Percentiles rank a stretch among this genome's conserved stretches.
Conservation (phyloP, 1,140 invertebrate genomes). For the Probaryconus sp. region DNA sequence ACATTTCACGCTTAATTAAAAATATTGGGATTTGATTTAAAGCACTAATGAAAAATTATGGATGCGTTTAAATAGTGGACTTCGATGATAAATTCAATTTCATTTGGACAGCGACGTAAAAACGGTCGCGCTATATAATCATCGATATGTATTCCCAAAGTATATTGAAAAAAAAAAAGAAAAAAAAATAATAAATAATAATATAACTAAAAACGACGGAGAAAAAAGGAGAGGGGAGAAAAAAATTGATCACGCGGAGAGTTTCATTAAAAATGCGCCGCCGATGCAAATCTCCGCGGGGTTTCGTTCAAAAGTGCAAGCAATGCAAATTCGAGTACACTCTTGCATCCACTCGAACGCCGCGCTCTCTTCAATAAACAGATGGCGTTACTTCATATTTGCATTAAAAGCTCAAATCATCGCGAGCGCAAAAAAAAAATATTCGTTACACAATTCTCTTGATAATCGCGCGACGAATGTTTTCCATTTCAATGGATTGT, state of each 20-base stretch:
- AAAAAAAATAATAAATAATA: background rate
- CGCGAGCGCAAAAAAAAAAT: slow-evolving; percentile 6
- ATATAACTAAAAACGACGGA: background rate
- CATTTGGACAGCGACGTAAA: background rate
- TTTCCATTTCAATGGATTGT: no score
- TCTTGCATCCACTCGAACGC: slow-evolving; percentile 51
- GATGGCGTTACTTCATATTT: slow-evolving; percentile 51
- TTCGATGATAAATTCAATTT: slow-evolving; percentile 31
- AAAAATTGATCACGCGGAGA: background rate
- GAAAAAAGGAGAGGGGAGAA: background rate
- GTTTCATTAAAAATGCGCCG: slow-evolving; percentile 59
- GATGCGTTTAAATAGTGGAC: slow-evolving; percentile 14
- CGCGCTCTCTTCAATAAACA: slow-evolving; percentile 43
- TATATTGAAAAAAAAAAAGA: slow-evolving; percentile 10
- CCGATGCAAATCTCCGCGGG: slow-evolving; percentile 57
- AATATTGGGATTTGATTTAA: slow-evolving; percentile 11
- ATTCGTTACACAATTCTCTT: slow-evolving; percentile 25
- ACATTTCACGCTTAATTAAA: slow-evolving; percentile 12
- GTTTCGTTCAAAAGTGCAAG: slow-evolving; percentile 50
- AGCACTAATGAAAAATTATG: slow-evolving; percentile 29
- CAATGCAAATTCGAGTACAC: slow-evolving; percentile 52
- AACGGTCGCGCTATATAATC: slow-evolving; percentile 24
- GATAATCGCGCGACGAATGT: slow-evolving; percentile 9
- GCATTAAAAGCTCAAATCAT: slow-evolving; percentile 48
- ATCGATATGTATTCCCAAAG: slow-evolving; percentile 47